Evolutionary conservation across 2,113 vertebrate genomes (phyloP), one percentile per base, ranked within the genome.

Genomic region (Hypanus sabinus): DNA sequence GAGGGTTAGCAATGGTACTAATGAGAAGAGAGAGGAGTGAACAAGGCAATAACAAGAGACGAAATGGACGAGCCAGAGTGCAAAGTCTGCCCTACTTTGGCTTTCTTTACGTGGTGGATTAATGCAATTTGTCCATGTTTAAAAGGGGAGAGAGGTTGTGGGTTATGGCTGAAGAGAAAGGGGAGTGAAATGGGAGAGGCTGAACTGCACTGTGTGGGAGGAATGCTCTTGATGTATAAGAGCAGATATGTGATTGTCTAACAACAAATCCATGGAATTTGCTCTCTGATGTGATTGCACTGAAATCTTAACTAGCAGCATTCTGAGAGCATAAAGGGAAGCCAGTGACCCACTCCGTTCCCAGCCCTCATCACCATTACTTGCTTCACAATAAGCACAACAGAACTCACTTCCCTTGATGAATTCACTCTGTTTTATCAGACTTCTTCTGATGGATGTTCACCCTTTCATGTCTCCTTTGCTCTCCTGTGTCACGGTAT

Each of bases 181-280:
- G 85, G 68, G 68, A 73, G 73, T 73, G 91, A 73, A 93, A 93
- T 27, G 91, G 91, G 70, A 38, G 70, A 75, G 70, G 18, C 91
- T 93, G 70, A 93, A 18, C 90, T 75, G 68, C 33, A 65, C 10
- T 3, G 22, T 71, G 36, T 73, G 36, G 90, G 33, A 93, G 38
- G 91, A 93, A 93, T 93, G 91, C 68, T 73, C 68, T 93, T 75
- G 91, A 93, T 93, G 68, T 93, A 22, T 93, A 55, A 46, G 36
- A 73, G 33, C 70, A 68, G 57, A 93, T 70, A 30, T 93, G 91
- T 38, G n/a, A 38, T 55, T 75, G 65, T 93, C 91, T 38, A 73
- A 12, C 36, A 93, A 71, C 62, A 92, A 73, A 24, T 93, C 91
- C 38, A 2, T 46, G 68, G 68, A 46, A 71, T 93, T 73, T 30